A percentile compares a stretch with the other conserved stretches of the same genome.
These are phyloP conservation scores for Ammodytes marinus DNA, from an alignment of 2,113 vertebrate species.

Conservation along the genomic window DNA sequence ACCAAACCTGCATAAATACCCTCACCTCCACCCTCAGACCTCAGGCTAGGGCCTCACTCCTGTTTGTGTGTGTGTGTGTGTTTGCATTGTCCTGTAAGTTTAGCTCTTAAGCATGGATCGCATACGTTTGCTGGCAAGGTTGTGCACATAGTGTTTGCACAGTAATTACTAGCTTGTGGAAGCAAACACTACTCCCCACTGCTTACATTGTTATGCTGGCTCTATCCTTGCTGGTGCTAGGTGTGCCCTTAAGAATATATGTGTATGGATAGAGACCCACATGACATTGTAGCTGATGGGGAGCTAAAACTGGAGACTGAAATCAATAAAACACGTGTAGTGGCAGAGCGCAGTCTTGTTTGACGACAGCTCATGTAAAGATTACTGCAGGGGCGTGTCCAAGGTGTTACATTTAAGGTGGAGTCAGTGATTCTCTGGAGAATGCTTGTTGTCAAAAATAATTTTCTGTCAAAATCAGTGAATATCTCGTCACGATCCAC, in stretches of 20 bases:
- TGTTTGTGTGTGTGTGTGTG: not conserved
- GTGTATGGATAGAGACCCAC: not conserved
- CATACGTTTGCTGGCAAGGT: not conserved
- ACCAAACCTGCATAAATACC: too few relatives aligned
- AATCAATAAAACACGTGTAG: not conserved
- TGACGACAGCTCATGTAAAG: not conserved
- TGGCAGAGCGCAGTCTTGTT: not conserved
- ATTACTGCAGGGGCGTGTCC: not conserved
- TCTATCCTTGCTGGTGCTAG: not conserved
- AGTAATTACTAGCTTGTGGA: not conserved
- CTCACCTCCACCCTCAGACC: not conserved
- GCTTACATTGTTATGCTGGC: not conserved
- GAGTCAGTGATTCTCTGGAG: too few relatives aligned
- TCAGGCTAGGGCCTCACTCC: not conserved
- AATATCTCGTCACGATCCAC: too few relatives aligned
- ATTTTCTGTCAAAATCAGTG: too few relatives aligned
- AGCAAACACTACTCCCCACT: not conserved
- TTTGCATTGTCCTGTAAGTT: conserved; percentile 14
- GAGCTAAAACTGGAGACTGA: conserved; percentile 4
- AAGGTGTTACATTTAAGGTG: too few relatives aligned
- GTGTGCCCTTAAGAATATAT: conserved; percentile 9
- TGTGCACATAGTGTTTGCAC: conserved; percentile 12
- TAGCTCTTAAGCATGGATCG: not conserved
- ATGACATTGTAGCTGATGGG: not conserved
- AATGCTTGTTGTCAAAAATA: too few relatives aligned